phyloP scores from a whole-genome alignment of 2,888 invertebrate species.

The Amphipoea oculea region DNA sequence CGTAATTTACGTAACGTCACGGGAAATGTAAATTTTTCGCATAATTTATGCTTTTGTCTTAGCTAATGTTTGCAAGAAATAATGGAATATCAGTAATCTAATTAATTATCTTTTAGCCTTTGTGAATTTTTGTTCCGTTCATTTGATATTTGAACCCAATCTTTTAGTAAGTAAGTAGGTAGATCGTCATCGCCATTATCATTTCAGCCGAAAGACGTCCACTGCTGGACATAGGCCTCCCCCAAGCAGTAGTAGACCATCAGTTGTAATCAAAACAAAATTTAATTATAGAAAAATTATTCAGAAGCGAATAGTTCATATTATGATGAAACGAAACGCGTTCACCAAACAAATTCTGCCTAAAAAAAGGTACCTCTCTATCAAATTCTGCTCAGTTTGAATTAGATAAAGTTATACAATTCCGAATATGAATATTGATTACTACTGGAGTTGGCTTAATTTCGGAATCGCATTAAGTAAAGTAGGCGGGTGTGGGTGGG shows the following conservation, averaged over 20 bases:
- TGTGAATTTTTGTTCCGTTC: not conserved
- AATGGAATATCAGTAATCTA: slow-evolving; percentile 23
- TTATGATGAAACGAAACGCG: too few relatives aligned
- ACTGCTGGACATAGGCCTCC: not conserved
- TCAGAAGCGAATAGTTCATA: too few relatives aligned
- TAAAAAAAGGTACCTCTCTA: fast-evolving
- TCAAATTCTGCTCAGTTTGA: too few relatives aligned
- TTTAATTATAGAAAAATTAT: too few relatives aligned
- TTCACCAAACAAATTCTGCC: too few relatives aligned
- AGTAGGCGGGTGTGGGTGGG: too few relatives aligned
- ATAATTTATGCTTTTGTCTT: slow-evolving; percentile 67
- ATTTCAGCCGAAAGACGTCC: not conserved
- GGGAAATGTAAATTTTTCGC: slow-evolving; percentile 66
- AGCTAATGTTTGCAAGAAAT: slow-evolving; percentile 47
- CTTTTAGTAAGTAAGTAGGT: not conserved
- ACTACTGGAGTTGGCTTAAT: too few relatives aligned
- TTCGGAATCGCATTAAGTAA: too few relatives aligned
- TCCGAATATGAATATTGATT: too few relatives aligned
- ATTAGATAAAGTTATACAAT: too few relatives aligned
- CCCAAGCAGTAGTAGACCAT: too few relatives aligned
- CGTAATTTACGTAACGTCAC: slow-evolving; percentile 67
- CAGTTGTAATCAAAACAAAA: too few relatives aligned
- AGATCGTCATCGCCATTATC: not conserved
- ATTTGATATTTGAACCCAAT: not conserved
- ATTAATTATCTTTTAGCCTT: slow-evolving; percentile 15